Evolutionary conservation across 2,888 invertebrate genomes (phyloP).

Genomic region (Drosophila tripunctata): DNA sequence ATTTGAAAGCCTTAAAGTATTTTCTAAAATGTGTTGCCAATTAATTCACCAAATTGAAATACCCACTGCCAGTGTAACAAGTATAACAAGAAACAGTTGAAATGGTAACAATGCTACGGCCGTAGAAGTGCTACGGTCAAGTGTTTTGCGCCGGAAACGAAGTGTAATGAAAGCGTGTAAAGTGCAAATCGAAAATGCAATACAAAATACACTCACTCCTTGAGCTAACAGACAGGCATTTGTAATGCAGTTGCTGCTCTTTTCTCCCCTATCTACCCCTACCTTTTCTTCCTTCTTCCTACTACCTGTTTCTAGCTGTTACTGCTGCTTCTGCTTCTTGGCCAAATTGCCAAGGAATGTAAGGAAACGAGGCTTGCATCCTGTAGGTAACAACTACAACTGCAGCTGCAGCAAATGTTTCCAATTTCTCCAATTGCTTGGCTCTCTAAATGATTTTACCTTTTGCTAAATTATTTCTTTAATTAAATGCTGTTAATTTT

Average conservation of each 20-base stretch:
- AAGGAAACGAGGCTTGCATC: conserved; percentile 52
- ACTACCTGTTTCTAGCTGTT: not conserved
- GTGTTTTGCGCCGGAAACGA: conserved; percentile 71
- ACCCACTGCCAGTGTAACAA: conserved; percentile 15
- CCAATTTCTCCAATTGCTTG: conserved; percentile 6
- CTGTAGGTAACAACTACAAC: conserved; percentile 49
- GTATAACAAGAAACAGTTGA: conserved; percentile 41
- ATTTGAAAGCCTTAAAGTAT: too few relatives aligned
- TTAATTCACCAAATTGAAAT: too few relatives aligned
- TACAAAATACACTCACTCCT: conserved; percentile 63
- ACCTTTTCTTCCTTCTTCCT: conserved; percentile 6
- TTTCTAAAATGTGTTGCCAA: too few relatives aligned
- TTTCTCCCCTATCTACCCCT: not conserved
- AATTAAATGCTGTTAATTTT: conserved; percentile 74
- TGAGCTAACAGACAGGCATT: conserved; percentile 50
- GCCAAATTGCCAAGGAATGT: conserved; percentile 66
- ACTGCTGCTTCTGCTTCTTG: conserved; percentile 25
- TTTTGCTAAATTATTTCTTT: conserved; percentile 68
- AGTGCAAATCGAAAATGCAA: conserved; percentile 78
- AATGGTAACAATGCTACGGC: conserved; percentile 67
- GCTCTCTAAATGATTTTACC: conserved; percentile 46
- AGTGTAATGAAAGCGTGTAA: conserved; percentile 78
- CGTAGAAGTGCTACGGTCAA: conserved; percentile 44
- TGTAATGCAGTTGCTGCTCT: conserved; percentile 52
- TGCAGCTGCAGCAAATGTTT: conserved; percentile 40